Conservation (phyloP, 2,797 vertebrate species). For the Myripristis murdjan region DNA sequence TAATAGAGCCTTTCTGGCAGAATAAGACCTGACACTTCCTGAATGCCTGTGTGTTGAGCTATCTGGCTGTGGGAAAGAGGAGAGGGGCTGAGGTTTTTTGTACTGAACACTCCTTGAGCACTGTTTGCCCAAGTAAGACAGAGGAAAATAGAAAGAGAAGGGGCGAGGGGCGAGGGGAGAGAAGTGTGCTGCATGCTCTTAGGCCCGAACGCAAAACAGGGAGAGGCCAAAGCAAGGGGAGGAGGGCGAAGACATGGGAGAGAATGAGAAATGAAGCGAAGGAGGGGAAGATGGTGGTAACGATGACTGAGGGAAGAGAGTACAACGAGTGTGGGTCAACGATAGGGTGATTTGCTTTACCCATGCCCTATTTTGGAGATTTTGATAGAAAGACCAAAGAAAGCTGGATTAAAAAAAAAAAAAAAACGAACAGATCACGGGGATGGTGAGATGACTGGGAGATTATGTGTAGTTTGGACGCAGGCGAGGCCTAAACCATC, state of each 20-base stretch:
- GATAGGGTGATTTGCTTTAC: neutral
- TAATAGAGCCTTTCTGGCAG: conserved; percentile 67
- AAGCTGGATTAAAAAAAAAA: too few species aligned
- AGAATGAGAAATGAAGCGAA: neutral
- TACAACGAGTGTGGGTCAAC: neutral
- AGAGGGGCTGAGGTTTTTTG: conserved; percentile 71
- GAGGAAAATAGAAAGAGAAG: neutral
- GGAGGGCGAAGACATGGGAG: neutral
- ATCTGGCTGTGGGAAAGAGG: conserved; percentile 67
- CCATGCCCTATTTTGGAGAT: neutral
- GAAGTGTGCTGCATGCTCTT: too few species aligned
- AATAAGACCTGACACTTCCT: conserved; percentile 71
- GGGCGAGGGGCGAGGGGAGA: neutral
- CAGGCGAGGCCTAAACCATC: conserved; percentile 39
- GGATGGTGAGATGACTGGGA: conserved; percentile 10
- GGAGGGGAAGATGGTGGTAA: neutral
- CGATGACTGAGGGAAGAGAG: conserved; percentile 6
- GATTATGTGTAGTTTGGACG: conserved; percentile 53
- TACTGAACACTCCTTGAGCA: conserved; percentile 37
- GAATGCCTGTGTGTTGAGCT: conserved; percentile 79
- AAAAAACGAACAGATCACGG: neutral
- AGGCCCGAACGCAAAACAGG: neutral
- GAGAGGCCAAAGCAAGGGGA: neutral
- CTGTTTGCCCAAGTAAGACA: conserved; percentile 24
- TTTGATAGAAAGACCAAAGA: neutral